Evolutionary conservation across 2,113 vertebrate genomes (phyloP).

Genomic region (Hiodon alosoides): DNA sequence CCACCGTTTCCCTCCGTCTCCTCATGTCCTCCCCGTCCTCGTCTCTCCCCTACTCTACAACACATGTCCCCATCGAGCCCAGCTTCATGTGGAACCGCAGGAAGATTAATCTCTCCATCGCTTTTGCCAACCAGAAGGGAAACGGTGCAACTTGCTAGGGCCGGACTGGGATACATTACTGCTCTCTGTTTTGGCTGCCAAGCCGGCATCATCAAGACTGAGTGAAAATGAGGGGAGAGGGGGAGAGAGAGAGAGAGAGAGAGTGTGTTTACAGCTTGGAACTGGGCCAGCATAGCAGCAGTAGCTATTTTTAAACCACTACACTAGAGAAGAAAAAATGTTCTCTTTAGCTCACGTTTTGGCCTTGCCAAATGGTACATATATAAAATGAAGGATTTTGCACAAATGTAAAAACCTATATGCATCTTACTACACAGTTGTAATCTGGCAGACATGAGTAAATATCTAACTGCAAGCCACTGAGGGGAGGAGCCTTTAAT

Average conservation of each 20-base stretch:
- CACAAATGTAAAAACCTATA: too few relatives aligned
- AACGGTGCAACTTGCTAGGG: not conserved
- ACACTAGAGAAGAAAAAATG: not conserved
- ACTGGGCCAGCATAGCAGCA: not conserved
- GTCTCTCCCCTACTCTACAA: not conserved
- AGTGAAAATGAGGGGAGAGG: not conserved
- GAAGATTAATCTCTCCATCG: not conserved
- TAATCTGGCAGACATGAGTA: too few relatives aligned
- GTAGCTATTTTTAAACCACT: constrained; percentile 8
- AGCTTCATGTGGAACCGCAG: too few relatives aligned
- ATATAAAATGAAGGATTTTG: too few relatives aligned
- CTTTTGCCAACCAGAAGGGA: not conserved
- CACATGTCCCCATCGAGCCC: too few relatives aligned
- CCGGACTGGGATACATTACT: not conserved
- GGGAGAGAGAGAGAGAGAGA: not conserved
- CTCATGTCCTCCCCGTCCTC: not conserved
- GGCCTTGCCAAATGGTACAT: too few relatives aligned
- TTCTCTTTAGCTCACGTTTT: not conserved
- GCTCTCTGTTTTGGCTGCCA: not conserved
- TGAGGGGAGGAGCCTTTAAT: too few relatives aligned
- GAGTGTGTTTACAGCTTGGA: not conserved
- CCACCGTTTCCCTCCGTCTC: not conserved
- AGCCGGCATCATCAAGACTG: not conserved
- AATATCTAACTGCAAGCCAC: too few relatives aligned
- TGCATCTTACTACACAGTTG: too few relatives aligned